phyloP scores from a whole-genome alignment of 2,888 invertebrate species.

The Aleiodes leptofemur region DNA sequence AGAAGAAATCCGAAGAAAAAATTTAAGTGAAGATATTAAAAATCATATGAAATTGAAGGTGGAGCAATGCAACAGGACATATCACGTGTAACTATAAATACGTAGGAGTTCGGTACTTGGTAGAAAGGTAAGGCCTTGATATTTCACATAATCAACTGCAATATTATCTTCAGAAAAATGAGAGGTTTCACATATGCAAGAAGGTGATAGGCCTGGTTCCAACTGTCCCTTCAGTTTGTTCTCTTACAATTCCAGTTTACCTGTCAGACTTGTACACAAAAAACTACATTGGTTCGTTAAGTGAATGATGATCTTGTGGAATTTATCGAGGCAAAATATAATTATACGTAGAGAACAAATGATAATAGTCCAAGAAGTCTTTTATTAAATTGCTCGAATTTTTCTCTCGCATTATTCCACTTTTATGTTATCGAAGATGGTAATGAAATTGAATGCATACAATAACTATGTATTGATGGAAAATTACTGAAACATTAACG shows the following conservation, averaged over 20 bases:
- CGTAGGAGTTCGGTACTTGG: constrained; percentile 41
- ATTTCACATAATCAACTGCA: constrained; percentile 69
- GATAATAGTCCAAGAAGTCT: not conserved
- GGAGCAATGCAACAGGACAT: constrained; percentile 15
- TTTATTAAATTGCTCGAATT: too few species aligned
- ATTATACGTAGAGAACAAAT: not conserved
- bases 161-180: constrained; percentile 59
- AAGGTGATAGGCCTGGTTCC: constrained; percentile 46
- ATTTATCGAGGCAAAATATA: not conserved
- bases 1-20: not conserved
- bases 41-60: not conserved
- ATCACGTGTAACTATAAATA: constrained; percentile 19
- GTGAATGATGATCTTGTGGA: not conserved
- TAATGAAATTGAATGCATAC: not conserved
- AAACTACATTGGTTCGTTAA: not conserved
- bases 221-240: constrained; percentile 38
- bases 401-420: not conserved
- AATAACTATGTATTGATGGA: constrained; percentile 15
- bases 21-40: constrained; percentile 1
- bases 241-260: constrained; percentile 7
- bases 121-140: constrained; percentile 71
- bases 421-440: not conserved
- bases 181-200: constrained; percentile 41
- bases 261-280: not conserved
- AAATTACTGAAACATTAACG: constrained; percentile 29